These are phyloP conservation scores for Parazoanthus swiftii DNA, from an alignment of 92 coral and sea anemone species.

Conservation along the genomic window DNA sequence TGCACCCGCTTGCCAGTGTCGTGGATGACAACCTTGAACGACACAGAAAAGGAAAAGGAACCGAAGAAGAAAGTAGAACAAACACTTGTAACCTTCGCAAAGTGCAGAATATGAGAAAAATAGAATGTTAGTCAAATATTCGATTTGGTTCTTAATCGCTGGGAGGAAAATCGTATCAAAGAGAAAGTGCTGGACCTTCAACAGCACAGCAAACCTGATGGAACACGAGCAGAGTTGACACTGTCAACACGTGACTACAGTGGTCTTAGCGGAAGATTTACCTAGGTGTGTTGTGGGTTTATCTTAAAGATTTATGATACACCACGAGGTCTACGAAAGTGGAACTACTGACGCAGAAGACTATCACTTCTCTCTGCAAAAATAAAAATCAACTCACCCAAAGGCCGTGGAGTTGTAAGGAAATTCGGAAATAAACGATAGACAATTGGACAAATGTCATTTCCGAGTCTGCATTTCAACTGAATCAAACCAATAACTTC, in stretches of 20 bases:
- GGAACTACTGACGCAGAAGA: background rate
- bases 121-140: background rate
- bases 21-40: background rate
- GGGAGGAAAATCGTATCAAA: background rate
- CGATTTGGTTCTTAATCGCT: background rate
- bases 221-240: background rate
- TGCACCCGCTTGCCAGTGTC: background rate
- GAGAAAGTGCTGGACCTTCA: background rate
- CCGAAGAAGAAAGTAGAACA: background rate
- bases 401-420: too few relatives aligned
- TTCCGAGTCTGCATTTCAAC: background rate
- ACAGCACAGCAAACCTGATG: background rate
- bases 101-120: constrained; percentile 43
- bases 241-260: background rate
- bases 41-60: background rate
- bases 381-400: background rate
- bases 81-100: constrained; percentile 35
- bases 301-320: background rate
- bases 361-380: background rate
- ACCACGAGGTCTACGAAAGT: background rate
- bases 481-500: background rate
- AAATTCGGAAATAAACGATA: background rate
- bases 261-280: background rate
- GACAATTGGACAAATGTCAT: background rate
- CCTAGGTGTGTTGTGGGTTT: background rate